These are phyloP conservation scores for Mylabris phalerata DNA, from an alignment of 1,140 invertebrate genomes.

Conservation along the genomic window DNA sequence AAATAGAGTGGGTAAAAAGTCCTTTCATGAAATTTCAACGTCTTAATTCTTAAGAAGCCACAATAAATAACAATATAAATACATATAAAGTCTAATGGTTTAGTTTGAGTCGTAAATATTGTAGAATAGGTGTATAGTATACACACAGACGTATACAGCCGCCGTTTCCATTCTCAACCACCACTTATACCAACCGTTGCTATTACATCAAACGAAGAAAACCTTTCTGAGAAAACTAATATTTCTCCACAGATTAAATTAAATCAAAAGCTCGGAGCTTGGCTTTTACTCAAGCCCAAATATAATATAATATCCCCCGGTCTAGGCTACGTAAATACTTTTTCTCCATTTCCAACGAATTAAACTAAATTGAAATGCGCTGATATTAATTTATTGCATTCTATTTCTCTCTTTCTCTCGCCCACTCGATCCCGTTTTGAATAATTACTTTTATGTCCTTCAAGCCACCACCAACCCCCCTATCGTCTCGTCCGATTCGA, in stretches of 20 bases:
- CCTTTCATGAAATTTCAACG: constrained; percentile 3
- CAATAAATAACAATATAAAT: constrained; percentile 33
- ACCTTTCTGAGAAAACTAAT: constrained; percentile 34
- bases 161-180: constrained; percentile 13
- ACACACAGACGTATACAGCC: too few species aligned
- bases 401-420: constrained; percentile 8
- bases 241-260: constrained; percentile 36
- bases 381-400: constrained; percentile 25
- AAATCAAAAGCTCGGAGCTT: constrained; percentile 31
- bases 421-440: neutral
- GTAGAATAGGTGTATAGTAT: constrained; percentile 1
- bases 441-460: constrained; percentile 20
- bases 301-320: constrained; percentile 26
- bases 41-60: constrained; percentile 28
- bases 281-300: constrained; percentile 22
- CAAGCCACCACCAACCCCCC: neutral
- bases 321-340: constrained; percentile 25
- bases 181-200: constrained; percentile 14
- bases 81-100: constrained; percentile 32
- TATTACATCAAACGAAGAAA: constrained; percentile 30
- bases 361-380: constrained; percentile 27
- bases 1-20: too few species aligned
- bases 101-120: constrained; percentile 30
- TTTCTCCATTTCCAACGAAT: constrained; percentile 28
- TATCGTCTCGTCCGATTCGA: too few species aligned